Base-by-base conservation (phyloP, 2,797 vertebrate species). In the Sebastes baramenuke region DNA sequence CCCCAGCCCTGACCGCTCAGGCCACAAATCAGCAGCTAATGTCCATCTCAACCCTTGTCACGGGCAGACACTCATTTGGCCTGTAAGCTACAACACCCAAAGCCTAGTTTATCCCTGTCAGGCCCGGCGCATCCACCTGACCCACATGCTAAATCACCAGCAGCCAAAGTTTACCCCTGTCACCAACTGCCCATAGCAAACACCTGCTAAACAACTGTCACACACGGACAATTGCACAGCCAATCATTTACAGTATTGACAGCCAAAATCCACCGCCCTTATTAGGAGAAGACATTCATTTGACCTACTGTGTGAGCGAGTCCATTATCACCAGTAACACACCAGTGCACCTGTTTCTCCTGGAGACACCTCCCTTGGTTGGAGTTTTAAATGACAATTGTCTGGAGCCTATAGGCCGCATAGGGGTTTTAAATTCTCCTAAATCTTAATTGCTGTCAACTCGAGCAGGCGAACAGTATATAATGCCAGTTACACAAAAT, bases 1-100 rank as follows among this genome's bases (percentile, higher is more conserved):
- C 89, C 89, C 88, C 87, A 85, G 80, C 86, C 88, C 87, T 92
- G 94, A 92, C 88, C 88, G 80, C 91, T 91, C 91, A 59, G 92
- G 90, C 91, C 93, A 92, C 91, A 94, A 94, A 93, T 94, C 93
- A 93, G 86, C 90, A 90, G 88, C 92, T 94, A 92, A 94, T 93
- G 93, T 94, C 92, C 92, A 92, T 94, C 94, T 93, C 89, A 85
- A 77, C 84, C 89, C 90, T 79, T 92, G 92, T 94, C 92, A 93
- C 62, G 67, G 87, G 84, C 90, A 93, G 92, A 87, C 91, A 69
- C 91, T 93, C 93, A 92, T 94, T 95, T 94, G 92, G 92, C 90
- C 89, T 79, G 85, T 83, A 84, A 88, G 81, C 87, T 84, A 62
- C 89, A 81, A 86, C 90, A 90, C 82, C 84, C 81, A 89, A 85